Evolutionary conservation across 2,888 invertebrate species (phyloP), one percentile per base, ranked within the genome.

Genomic region (Dermolepida albohirtum): DNA sequence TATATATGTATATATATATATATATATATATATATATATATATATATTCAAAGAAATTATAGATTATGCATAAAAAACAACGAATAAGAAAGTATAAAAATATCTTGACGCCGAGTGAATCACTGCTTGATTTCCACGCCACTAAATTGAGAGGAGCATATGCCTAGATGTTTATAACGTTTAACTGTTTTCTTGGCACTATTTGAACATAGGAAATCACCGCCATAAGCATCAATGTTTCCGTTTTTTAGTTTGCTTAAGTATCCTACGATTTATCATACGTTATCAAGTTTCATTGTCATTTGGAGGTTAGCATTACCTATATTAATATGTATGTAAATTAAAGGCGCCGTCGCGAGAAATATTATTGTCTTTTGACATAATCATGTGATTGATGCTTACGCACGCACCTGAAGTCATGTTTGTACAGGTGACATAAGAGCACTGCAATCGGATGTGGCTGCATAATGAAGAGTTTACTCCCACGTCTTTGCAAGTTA

Each of bases 31-130:
- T n/a, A n/a, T n/a, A n/a, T n/a, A n/a, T n/a, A n/a, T n/a, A n/a
- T n/a, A n/a, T n/a, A n/a, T 34, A 10, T 10, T 34, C 2, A 10
- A 34, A 34, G 34, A 34, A 34, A 10, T 34, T 34, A 34, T 34
- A 34, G 34, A 1, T 2, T 34, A 7, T 10, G 34, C 8, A 34
- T 34, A 34, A 64, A 17, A 44, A 34, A 54, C 57, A 50, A 59
- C 47, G 41, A 66, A 50, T 29, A 49, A 39, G 50, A 57, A 49
- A 41, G 50, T 29, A 50, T 66, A 66, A 66, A 66, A 66, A 66
- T 66, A 66, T 40, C 66, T 27, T 59, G 66, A 51, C 59, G 66
- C 66, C 66, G 49, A 49, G 57, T 66, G 66, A 66, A 57, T 66
- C 66, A 66, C 43, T 59, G 27, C 64, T 57, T 40, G 66, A 66